Percentiles rank a stretch among this genome's conserved stretches.
Conservation (phyloP, 2,113 vertebrate genomes). For the Paedocypris sp. region DNA sequence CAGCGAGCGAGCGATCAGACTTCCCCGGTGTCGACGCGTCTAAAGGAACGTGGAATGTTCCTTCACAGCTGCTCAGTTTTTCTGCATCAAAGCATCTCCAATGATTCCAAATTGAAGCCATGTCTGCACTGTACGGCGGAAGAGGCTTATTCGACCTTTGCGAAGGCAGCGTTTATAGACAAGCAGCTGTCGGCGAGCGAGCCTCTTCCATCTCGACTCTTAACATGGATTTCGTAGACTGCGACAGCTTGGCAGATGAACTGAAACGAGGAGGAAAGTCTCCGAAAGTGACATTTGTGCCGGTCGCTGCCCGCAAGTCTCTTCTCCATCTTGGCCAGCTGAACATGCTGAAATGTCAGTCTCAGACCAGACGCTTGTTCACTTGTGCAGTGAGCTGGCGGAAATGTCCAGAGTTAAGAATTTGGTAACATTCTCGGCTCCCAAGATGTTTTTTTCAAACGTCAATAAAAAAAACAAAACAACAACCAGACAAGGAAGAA, state of each 20-base stretch:
- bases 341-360: slow-evolving; percentile 34
- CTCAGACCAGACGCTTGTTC: slow-evolving; percentile 27
- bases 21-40: too few relatives aligned
- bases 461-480: too few relatives aligned
- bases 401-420: too few relatives aligned
- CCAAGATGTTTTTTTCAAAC: too few relatives aligned
- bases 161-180: slow-evolving; percentile 22
- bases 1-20: too few relatives aligned
- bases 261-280: background rate
- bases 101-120: slow-evolving; percentile 19
- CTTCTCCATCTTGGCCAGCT: background rate
- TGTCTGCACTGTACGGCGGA: slow-evolving; percentile 27
- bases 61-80: background rate
- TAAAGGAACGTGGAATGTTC: background rate
- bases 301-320: background rate
- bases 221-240: too few relatives aligned
- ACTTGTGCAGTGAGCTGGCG: slow-evolving; percentile 17
- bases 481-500: too few relatives aligned
- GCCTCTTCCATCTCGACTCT: slow-evolving; percentile 24
- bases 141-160: slow-evolving; percentile 40
- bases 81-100: background rate
- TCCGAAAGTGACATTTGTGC: slow-evolving; percentile 13
- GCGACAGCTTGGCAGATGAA: slow-evolving; percentile 24
- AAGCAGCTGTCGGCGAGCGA: slow-evolving; percentile 22
- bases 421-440: too few relatives aligned